phyloP scores from a whole-genome alignment of 2,888 invertebrate species.

The Mamestra brassicae region DNA sequence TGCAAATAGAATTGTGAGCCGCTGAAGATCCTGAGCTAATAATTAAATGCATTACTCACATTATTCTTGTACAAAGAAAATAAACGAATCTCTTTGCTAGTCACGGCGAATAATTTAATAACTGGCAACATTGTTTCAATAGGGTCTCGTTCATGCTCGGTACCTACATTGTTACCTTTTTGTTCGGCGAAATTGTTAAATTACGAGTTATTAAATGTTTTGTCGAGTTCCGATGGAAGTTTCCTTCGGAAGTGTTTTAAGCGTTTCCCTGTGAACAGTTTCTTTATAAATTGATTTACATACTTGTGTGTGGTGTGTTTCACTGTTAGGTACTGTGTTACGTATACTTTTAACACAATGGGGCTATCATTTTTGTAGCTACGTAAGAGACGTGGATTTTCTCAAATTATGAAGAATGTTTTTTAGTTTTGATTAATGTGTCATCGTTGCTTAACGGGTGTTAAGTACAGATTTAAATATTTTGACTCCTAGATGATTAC shows the following conservation, averaged over 20 bases:
- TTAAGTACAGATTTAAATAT: background rate
- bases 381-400: constrained; percentile 44
- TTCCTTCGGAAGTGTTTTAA: constrained; percentile 72
- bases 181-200: constrained; percentile 41
- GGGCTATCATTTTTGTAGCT: constrained; percentile 49
- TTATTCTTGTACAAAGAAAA: constrained; percentile 55
- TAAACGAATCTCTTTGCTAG: constrained; percentile 46
- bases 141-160: constrained; percentile 27
- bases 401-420: constrained; percentile 45
- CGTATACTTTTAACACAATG: constrained; percentile 62
- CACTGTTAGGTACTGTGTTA: constrained; percentile 52
- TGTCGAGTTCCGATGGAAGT: constrained; percentile 57
- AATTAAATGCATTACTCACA: constrained; percentile 60
- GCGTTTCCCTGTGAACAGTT: constrained; percentile 80
- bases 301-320: constrained; percentile 63
- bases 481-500: background rate
- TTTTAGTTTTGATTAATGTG: constrained; percentile 33
- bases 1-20: constrained; percentile 62
- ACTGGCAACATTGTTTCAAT: constrained; percentile 48
- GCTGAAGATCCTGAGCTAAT: constrained; percentile 48
- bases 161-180: constrained; percentile 34
- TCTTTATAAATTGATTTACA: constrained; percentile 76
- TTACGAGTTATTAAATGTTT: constrained; percentile 57
- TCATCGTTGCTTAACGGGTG: background rate
- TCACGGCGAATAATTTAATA: constrained; percentile 56